Conservation (phyloP, 2,113 vertebrate species). For the Crocuta crocuta region DNA sequence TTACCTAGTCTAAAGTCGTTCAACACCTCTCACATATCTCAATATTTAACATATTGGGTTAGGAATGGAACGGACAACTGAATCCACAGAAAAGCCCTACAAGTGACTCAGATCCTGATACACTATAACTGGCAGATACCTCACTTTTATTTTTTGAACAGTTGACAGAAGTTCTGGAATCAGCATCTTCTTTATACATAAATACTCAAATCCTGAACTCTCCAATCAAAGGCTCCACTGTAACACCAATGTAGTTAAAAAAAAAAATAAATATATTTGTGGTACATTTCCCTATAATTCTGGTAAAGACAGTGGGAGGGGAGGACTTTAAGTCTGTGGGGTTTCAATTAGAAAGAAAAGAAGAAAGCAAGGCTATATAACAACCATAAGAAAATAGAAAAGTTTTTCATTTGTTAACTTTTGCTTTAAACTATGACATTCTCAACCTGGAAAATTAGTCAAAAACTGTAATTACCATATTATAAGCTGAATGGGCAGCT, state of each 20-base stretch:
- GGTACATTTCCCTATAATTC: constrained; percentile 54
- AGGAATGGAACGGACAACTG: constrained; percentile 42
- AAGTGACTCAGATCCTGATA: constrained; percentile 58
- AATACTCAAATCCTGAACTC: constrained; percentile 73
- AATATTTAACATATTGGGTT: not conserved
- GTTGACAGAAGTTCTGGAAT: constrained; percentile 61
- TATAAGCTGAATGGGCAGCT: constrained; percentile 85
- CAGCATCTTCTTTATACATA: constrained; percentile 62
- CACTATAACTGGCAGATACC: constrained; percentile 51
- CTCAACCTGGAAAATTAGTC: constrained; percentile 76
- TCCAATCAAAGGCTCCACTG: constrained; percentile 64
- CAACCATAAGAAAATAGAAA: constrained; percentile 57
- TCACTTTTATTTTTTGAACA: constrained; percentile 70
- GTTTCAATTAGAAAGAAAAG: constrained; percentile 44
- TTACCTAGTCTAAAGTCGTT: constrained; percentile 37
- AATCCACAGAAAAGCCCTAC: constrained; percentile 52
- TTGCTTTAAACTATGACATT: constrained; percentile 62
- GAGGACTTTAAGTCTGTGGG: not conserved
- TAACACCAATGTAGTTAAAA: constrained; percentile 56
- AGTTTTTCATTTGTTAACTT: constrained; percentile 49
- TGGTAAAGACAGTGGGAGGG: constrained; percentile 48
- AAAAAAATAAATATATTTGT: constrained; percentile 70
- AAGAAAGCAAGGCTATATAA: constrained; percentile 55
- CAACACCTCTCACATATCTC: constrained; percentile 1
- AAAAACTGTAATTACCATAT: constrained; percentile 65